Conservation (phyloP, 2,113 vertebrate genomes). For the Natator depressus region DNA sequence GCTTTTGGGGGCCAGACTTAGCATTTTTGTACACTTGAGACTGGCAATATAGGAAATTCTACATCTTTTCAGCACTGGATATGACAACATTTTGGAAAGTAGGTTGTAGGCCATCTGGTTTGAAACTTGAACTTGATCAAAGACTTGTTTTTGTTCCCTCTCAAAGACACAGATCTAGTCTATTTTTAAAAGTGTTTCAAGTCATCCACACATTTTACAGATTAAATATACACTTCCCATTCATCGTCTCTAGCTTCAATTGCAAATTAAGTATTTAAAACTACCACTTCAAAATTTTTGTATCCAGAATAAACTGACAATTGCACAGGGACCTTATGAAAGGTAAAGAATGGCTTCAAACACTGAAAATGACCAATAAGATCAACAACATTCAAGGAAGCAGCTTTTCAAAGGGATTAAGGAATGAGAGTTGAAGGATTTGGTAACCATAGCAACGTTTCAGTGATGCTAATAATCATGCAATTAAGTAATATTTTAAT, state of each 20-base stretch:
- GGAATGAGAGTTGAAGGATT: background rate
- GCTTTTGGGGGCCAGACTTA: background rate
- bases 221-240: background rate
- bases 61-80: background rate
- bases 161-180: background rate
- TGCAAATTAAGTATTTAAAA: background rate
- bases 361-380: background rate
- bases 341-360: background rate
- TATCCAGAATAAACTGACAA: background rate
- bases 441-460: conserved; percentile 21
- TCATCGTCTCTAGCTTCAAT: background rate
- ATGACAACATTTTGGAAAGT: background rate
- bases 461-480: background rate
- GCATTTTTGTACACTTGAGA: background rate
- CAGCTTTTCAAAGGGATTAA: conserved; percentile 31
- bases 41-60: fast-evolving
- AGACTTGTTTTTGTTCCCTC: background rate
- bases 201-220: background rate
- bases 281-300: background rate
- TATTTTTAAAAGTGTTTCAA: background rate
- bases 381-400: background rate
- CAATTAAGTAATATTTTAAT: conserved; percentile 18
- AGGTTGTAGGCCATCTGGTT: background rate
- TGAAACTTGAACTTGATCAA: background rate
- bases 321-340: background rate